Conservation (phyloP, 1,140 invertebrate species). For the Myzus persicae region DNA sequence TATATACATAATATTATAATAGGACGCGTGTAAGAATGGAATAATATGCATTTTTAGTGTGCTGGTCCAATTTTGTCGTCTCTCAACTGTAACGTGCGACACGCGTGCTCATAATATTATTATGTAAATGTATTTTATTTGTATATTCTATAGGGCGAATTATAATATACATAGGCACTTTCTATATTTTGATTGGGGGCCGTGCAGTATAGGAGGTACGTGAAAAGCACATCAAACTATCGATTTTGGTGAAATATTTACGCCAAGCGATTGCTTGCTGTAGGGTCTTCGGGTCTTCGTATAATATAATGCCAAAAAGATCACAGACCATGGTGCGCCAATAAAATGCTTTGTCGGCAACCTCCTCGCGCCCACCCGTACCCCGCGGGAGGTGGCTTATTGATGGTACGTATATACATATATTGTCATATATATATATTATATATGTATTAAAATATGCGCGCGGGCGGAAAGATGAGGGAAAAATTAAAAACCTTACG, state of each 20-base stretch:
- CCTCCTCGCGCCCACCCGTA: neutral
- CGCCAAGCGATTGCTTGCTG: neutral
- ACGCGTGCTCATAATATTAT: neutral
- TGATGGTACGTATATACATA: neutral
- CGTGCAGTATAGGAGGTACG: neutral
- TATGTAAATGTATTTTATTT: neutral
- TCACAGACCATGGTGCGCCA: neutral
- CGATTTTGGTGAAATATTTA: neutral
- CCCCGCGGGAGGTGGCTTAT: neutral
- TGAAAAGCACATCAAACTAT: neutral
- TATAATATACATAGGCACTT: neutral
- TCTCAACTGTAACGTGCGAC: neutral
- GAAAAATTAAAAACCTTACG: slow-evolving; percentile 35
- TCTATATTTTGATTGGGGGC: neutral
- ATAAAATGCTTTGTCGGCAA: slow-evolving; percentile 37
- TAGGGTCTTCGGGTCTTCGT: neutral
- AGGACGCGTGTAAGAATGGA: neutral
- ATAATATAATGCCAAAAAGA: neutral
- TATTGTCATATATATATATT: neutral
- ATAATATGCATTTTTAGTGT: neutral
- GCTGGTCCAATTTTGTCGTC: neutral
- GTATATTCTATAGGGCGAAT: neutral
- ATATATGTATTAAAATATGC: neutral
- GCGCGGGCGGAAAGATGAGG: neutral
- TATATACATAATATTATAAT: neutral